Conservation (phyloP, 2,888 invertebrate genomes). For the Coleophora flavipennella region DNA sequence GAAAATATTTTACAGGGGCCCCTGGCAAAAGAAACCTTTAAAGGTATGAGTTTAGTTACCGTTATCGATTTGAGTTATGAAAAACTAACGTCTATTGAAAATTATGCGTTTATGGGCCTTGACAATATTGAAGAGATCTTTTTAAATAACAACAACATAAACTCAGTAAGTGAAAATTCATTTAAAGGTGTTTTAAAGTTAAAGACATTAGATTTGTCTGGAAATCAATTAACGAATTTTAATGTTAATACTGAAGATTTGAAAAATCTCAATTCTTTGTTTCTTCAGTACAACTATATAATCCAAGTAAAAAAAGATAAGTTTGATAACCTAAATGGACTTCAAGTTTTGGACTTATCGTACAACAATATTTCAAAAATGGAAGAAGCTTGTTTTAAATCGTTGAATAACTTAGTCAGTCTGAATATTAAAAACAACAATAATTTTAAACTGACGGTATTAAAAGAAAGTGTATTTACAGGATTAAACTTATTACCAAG, state of each 20-base stretch:
- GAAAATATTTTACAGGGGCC: background rate
- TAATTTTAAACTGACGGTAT: too few relatives aligned
- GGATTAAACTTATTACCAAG: background rate
- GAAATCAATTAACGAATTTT: background rate
- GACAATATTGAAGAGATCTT: background rate
- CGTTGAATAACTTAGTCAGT: background rate
- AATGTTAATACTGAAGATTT: background rate
- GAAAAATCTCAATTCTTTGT: background rate
- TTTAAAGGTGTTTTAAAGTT: background rate
- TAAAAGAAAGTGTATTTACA: background rate
- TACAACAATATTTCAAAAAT: background rate
- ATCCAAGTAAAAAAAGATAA: background rate
- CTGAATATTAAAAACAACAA: background rate
- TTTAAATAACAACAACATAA: background rate
- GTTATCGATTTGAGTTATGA: background rate
- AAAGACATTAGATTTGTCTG: background rate
- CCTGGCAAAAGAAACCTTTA: background rate
- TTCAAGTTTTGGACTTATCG: background rate
- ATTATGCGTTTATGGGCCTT: background rate
- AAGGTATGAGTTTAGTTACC: background rate
- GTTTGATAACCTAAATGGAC: background rate
- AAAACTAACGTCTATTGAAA: background rate
- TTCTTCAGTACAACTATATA: background rate
- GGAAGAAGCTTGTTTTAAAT: background rate
- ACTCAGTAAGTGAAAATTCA: background rate